Conservation (phyloP, 2,113 vertebrate genomes). For the Myxocyprinus asiaticus region DNA sequence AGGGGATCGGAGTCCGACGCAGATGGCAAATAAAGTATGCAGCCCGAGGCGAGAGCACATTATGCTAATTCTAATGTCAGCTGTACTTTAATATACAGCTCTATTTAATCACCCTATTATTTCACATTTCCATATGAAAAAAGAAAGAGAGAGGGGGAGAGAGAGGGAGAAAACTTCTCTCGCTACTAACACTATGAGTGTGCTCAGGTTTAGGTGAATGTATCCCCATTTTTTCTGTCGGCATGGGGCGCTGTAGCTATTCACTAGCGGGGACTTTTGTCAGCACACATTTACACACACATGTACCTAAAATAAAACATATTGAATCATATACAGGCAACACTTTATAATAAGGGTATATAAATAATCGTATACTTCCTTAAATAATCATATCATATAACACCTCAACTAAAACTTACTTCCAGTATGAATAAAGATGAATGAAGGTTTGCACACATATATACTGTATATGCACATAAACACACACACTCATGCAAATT, state of each 20-base stretch:
- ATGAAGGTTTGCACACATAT: background rate
- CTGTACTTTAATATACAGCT: conserved; percentile 99
- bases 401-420: background rate
- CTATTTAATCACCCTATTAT: conserved; percentile 99
- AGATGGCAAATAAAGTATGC: conserved; percentile 99
- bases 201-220: conserved; percentile 74
- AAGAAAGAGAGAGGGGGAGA: conserved; percentile 57
- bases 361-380: too few species aligned
- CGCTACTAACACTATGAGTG: conserved; percentile 67
- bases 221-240: conserved; percentile 37
- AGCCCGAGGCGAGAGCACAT: conserved; percentile 99
- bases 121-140: conserved; percentile 98
- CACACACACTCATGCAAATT: background rate
- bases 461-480: background rate
- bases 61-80: conserved; percentile 99
- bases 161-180: conserved; percentile 71
- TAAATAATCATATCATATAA: background rate
- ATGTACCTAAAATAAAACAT: conserved; percentile 2
- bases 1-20: conserved; percentile 93
- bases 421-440: background rate
- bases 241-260: conserved; percentile 35
- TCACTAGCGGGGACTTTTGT: background rate
- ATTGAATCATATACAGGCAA: conserved; percentile 7
- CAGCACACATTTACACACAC: conserved; percentile 52
- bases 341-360: too few species aligned